Base-by-base conservation (phyloP, 2,888 invertebrate genomes). In the Lepidocyrtinus sp. region DNA sequence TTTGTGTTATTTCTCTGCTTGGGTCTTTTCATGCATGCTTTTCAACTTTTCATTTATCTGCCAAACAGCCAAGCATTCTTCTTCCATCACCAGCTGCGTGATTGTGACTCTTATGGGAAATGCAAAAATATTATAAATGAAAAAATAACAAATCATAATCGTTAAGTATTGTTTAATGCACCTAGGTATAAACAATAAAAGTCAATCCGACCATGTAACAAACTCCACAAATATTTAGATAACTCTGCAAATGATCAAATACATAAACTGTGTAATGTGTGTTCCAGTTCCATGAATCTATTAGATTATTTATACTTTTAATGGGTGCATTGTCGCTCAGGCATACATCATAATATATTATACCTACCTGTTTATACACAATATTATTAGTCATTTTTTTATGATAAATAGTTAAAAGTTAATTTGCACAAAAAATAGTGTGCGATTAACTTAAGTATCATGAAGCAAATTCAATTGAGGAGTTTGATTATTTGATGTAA, bases 1-100 rank as follows among this genome's bases (percentile, higher is more conserved):
- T 59, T 59, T 50, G 50, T 50, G 22, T 21, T 59, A 21, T 59
- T 59, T 22, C 21, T 59, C 2, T 2, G 59, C 19, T 21, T 21
- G 59, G 59, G 59, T 59, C 22, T 59, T 55, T 36, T 7, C 21
- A 2, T 19, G 7, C 59, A 21, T 50, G 59, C 59, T 15, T 59
- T 5, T 1, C 19, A 9, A 3, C 22, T 59, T 59, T 59, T 36
- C 7, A 5, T 5, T 59, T 59, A 59, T 59, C 59, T 59, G 59
- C 59, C 59, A 59, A 21, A n/a, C n/a, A n/a, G n/a, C n/a, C n/a
- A n/a, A n/a, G n/a, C 21, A 59, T 59, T 59, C 59, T 21, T 59
- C 12, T 9, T 59, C 59, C n/a, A n/a, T n/a, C n/a, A n/a, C n/a
- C n/a, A 21, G 19, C 36, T 12, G 36, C 59, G 22, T 59, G 1